These are phyloP conservation scores for Aepyceros melampus DNA, from an alignment of 2,113 vertebrate species.

Conservation along the genomic window DNA sequence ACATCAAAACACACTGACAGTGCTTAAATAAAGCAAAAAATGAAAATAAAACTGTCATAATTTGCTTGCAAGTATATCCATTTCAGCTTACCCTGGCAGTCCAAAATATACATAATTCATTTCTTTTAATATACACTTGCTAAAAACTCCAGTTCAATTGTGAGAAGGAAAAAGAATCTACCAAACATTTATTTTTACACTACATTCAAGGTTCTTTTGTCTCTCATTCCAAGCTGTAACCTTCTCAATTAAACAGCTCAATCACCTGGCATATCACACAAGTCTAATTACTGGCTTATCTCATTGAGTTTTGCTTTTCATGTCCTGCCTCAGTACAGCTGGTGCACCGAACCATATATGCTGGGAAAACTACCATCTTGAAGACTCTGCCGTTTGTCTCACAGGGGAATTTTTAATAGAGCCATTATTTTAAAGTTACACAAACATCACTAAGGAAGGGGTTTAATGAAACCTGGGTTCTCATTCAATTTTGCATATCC, in stretches of 20 bases:
- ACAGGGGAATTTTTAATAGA: background rate
- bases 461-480: background rate
- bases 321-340: background rate
- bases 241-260: slow-evolving; percentile 20
- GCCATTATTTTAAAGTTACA: slow-evolving; percentile 22
- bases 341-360: background rate
- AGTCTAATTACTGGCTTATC: slow-evolving; percentile 18
- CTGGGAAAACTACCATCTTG: slow-evolving; percentile 24
- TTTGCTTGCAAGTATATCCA: slow-evolving; percentile 13
- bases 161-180: slow-evolving; percentile 29
- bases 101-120: slow-evolving; percentile 6
- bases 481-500: slow-evolving; percentile 7
- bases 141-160: background rate
- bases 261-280: background rate
- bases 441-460: background rate
- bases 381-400: background rate
- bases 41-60: background rate
- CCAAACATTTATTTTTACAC: slow-evolving; percentile 9
- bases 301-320: slow-evolving; percentile 37
- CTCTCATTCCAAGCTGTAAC: background rate
- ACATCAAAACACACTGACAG: slow-evolving; percentile 47
- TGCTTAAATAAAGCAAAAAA: slow-evolving; percentile 28
- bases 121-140: slow-evolving; percentile 36
- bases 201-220: background rate
- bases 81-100: background rate